These are phyloP conservation scores for Rhizomys pruinosus DNA, from an alignment of 2,113 vertebrate species.

Conservation along the genomic window DNA sequence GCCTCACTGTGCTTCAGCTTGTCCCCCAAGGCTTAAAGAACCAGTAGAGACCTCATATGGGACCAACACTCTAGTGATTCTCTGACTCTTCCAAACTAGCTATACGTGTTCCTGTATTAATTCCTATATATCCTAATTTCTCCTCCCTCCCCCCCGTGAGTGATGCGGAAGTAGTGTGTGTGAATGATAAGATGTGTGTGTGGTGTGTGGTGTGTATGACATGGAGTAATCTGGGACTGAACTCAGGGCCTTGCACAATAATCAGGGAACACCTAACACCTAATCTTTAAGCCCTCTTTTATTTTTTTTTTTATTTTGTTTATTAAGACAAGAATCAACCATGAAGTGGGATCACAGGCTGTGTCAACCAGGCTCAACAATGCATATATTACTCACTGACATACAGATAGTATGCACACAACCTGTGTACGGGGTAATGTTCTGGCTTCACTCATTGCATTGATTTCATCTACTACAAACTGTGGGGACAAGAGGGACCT, in stretches of 20 bases:
- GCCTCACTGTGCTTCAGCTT: too few relatives aligned
- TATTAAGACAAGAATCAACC: too few relatives aligned
- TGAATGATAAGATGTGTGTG: not conserved
- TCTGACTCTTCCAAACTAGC: not conserved
- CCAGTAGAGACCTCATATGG: too few relatives aligned
- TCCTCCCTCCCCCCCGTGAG: too few relatives aligned
- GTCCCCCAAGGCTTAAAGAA: too few relatives aligned
- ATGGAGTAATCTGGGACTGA: not conserved
- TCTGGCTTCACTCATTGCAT: not conserved
- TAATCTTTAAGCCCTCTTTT: not conserved
- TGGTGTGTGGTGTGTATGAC: too few relatives aligned
- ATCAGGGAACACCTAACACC: not conserved
- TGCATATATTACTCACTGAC: not conserved
- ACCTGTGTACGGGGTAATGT: not conserved
- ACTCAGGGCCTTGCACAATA: not conserved
- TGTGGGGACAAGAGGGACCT: not conserved
- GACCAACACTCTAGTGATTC: too few relatives aligned
- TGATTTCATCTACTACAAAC: not conserved
- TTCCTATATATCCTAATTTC: conserved; percentile 13
- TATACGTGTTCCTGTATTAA: conserved; percentile 20
- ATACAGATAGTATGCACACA: not conserved
- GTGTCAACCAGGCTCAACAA: too few relatives aligned
- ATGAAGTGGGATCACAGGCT: too few relatives aligned
- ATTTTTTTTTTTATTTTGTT: too few relatives aligned
- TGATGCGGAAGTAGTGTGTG: too few relatives aligned